Base-by-base conservation (phyloP, 1,140 invertebrate species). In the Scaptomyza montana region DNA sequence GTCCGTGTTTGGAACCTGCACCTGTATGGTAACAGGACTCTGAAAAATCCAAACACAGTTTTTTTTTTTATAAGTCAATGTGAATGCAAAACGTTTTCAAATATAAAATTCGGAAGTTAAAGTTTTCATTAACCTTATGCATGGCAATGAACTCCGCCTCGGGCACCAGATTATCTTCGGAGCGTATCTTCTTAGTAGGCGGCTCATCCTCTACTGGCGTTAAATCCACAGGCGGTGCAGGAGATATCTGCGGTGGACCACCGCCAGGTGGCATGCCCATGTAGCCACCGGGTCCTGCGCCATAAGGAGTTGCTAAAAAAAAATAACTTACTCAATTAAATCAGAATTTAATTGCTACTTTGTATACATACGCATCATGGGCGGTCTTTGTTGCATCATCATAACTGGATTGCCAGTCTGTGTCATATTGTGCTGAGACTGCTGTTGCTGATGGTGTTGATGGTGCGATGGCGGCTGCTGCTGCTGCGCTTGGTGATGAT, bases 81-180 rank as follows among this genome's bases (percentile, higher is more conserved):
- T 16, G 16, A 16, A 16, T 16, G 16, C 16, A 36, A 36, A 8
- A 2, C 5, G 50, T 25, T 9, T 36, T 36, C 8, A 9, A 36
- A 36, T 8, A 8, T 36, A 2, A 5, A 19, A 55, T 68, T 55
- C 45, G 54, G 78, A 62, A 54, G 41, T 59, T 54, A 51, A 41
- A 19, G 3, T 3, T 13, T 19, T 19, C n/a, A 36, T 41, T 50
- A 61, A 93, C 93, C 90, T 94, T 93, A 54, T 93, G 92, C 46
- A 89, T 54, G 21, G 92, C 74, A 54, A 93, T 85, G 60, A 93
- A 93, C 19, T 92, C 91, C 5, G 94, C 93, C 93, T 99, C 98
- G 0, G 98, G 96, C 71, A 99, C 95, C 0, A 99, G 93, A 30
- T 96, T 95, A 85, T 99, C 98, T 93, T 99, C 98, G 0, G 97